Evolutionary conservation across 2,113 vertebrate species (phyloP).

Genomic region (Callipepla californica): DNA sequence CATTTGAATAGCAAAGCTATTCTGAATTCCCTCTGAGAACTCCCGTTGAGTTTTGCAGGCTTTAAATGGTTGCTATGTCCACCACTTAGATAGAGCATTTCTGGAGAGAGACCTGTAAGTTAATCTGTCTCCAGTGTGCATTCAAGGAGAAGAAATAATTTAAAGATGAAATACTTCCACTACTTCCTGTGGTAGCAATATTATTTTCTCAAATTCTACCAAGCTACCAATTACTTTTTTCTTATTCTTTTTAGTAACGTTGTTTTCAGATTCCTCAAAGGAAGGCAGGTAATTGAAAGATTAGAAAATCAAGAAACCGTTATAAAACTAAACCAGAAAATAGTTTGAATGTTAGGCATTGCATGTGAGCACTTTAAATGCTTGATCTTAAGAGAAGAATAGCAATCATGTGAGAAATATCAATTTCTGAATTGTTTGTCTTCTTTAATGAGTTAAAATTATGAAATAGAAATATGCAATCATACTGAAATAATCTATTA

Average conservation of each 20-base stretch:
- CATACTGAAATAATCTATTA: neutral
- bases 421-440: accelerated
- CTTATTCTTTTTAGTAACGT: neutral
- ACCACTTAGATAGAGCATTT: neutral
- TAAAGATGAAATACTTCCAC: neutral
- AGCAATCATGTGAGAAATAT: neutral
- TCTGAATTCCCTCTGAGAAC: neutral
- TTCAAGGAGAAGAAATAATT: neutral
- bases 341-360: neutral
- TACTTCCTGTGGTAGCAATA: neutral
- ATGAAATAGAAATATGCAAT: neutral
- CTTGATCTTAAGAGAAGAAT: neutral
- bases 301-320: neutral
- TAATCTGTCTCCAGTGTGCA: neutral
- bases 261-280: neutral
- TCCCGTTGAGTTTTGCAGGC: neutral
- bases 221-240: neutral
- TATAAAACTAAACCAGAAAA: neutral
- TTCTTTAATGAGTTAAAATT: neutral
- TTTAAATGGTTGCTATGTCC: neutral
- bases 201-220: neutral
- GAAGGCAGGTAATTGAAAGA: neutral
- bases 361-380: neutral
- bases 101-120: neutral
- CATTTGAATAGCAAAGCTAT: slow-evolving; percentile 16